A percentile compares a stretch with the other conserved stretches of the same genome.
Evolutionary conservation across 64 coral and sea anemone species (phyloP).

Genomic region (Stylophora pistillata): DNA sequence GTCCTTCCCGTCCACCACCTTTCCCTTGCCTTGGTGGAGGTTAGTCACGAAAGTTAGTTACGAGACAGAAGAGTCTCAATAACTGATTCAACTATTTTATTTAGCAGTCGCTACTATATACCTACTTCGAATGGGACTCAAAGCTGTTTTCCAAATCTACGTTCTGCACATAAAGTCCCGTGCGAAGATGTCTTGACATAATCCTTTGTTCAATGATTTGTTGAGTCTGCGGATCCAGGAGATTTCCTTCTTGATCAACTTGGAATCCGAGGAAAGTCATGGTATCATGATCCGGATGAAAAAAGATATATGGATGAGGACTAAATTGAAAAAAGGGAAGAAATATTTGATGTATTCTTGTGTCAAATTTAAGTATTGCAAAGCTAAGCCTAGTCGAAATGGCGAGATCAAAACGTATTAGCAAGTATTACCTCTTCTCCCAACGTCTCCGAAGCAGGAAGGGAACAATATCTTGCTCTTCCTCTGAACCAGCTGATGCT

Average conservation of each 20-base stretch:
- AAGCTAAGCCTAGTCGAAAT: too few species aligned
- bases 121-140: constrained; percentile 60
- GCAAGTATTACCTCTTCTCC: constrained; percentile 55
- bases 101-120: background rate
- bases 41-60: too few species aligned
- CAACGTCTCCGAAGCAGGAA: constrained; percentile 71
- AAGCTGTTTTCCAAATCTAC: constrained; percentile 52
- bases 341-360: background rate
- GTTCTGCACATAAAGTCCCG: constrained; percentile 56
- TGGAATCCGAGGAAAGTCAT: constrained; percentile 76
- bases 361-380: too few species aligned
- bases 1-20: too few species aligned
- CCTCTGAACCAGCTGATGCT: background rate
- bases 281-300: constrained; percentile 61
- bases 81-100: too few species aligned
- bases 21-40: too few species aligned
- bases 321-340: background rate
- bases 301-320: constrained; percentile 75
- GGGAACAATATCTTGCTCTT: constrained; percentile 63
- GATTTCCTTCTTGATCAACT: constrained; percentile 57
- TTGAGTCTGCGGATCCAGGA: constrained; percentile 46
- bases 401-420: background rate
- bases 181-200: constrained; percentile 69
- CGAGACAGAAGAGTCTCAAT: too few species aligned
- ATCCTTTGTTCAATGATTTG: constrained; percentile 34